Evolutionary conservation across 2,113 vertebrate genomes (phyloP), one percentile per base, ranked within the genome.

Genomic region (Pseudolaguvia tuberculata): DNA sequence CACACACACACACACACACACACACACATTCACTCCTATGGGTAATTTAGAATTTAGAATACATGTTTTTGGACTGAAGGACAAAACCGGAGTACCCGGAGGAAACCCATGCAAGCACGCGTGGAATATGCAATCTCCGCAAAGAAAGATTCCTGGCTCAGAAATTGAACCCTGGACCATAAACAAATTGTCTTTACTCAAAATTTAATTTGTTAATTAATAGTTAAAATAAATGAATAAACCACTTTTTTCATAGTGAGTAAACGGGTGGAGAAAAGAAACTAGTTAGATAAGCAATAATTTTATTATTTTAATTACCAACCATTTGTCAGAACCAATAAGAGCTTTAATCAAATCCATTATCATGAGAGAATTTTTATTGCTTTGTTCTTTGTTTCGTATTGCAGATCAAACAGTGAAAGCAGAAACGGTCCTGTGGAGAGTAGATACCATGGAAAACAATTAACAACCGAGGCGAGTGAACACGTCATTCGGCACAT

Each of bases 371-470:
- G 35, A 42, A 12, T 67, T 76, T 42, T 76, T 72, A 70, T 52
- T 68, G 66, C 66, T 52, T 9, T 31, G 48, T 48, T 68, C 12
- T 70, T 70, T 70, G 50, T 39, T 53, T 39, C 53, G 27, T 50
- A 70, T 39, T 70, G 67, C 42, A 18, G 67, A 53, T 70, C 50
- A 70, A 70, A 70, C 7, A 70, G 50, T 70, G 50, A 70, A 53
- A 70, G 67, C 67, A 9, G 50, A 70, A 65, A 75, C 27, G 53
- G 50, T 70, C 27, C 78, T 79, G 80, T 57, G 39, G 73, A 75
- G 72, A 79, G 67, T 52, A 58, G 74, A 77, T 76, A 77, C 12
- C 66, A 75, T 51, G 58, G 50, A 68, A 77, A 75, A 73, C 75
- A 74, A 82, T 77, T 76, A 79, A 75, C 67, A 55, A 63, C n/a